phyloP scores from a whole-genome alignment of 2,113 vertebrate species.

The Argyrosomus japonicus region DNA sequence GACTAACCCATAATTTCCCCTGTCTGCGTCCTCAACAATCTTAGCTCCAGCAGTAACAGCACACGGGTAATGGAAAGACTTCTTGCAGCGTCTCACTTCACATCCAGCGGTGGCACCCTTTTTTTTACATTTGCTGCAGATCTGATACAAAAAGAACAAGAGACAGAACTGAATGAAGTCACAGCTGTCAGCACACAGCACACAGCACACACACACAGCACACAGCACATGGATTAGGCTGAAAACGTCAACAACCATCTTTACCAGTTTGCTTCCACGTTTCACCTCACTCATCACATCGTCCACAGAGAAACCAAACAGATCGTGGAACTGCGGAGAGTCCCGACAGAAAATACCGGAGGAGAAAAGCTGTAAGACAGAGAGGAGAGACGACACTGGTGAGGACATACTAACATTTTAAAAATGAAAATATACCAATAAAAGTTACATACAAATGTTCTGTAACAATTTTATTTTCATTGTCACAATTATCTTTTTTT shows the following conservation, averaged over 20 bases:
- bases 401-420: not conserved
- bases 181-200: not conserved
- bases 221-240: not conserved
- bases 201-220: too few relatives aligned
- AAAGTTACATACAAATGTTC: too few relatives aligned
- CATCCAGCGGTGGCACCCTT: constrained; percentile 82
- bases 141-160: constrained; percentile 45
- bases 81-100: constrained; percentile 73
- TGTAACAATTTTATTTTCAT: too few relatives aligned
- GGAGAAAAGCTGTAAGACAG: constrained; percentile 78
- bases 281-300: constrained; percentile 72
- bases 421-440: too few relatives aligned
- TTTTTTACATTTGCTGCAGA: constrained; percentile 54
- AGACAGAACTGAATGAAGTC: not conserved
- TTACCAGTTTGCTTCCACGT: constrained; percentile 79
- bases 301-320: constrained; percentile 77
- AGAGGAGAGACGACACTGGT: constrained; percentile 8
- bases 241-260: rapidly evolving
- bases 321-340: constrained; percentile 68
- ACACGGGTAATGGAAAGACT: constrained; percentile 84
- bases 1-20: constrained; percentile 70
- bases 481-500: too few relatives aligned
- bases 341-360: constrained; percentile 70
- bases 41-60: constrained; percentile 49
- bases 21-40: not conserved